Evolutionary conservation across 2,113 vertebrate genomes (phyloP).

Genomic region (Sphaerodactylus townsendi): DNA sequence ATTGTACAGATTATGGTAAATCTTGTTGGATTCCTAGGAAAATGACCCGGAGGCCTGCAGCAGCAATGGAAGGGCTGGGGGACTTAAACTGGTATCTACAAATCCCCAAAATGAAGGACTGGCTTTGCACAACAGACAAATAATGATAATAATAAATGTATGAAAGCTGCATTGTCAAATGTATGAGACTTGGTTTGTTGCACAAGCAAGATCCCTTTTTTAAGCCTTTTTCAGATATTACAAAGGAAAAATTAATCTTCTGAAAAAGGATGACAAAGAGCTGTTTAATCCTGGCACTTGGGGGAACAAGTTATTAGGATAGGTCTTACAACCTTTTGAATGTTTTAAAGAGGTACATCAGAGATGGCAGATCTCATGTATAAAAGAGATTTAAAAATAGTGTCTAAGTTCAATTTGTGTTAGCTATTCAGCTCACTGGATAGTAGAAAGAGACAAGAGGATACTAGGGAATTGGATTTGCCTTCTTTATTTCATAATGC

Average conservation of each 20-base stretch:
- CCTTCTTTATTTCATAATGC: neutral
- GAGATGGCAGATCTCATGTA: neutral
- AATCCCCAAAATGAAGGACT: neutral
- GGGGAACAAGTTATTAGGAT: neutral
- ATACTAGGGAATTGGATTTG: neutral
- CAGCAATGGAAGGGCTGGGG: neutral
- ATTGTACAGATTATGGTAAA: no score
- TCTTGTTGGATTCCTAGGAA: neutral
- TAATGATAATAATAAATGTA: neutral
- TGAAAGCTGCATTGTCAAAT: neutral
- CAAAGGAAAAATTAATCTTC: neutral
- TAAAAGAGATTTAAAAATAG: neutral
- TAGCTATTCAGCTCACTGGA: neutral
- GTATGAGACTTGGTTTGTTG: neutral
- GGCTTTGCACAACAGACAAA: neutral
- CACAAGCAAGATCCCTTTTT: neutral
- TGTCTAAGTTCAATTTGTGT: neutral
- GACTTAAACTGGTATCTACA: no score
- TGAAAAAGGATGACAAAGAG: neutral
- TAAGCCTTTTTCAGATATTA: neutral
- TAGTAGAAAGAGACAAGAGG: neutral
- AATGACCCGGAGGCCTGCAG: neutral
- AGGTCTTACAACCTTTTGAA: neutral
- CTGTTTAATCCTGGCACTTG: neutral
- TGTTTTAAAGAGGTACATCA: neutral